Evolutionary conservation across 2,797 vertebrate species (phyloP), one percentile per base, ranked within the genome.

Genomic region (Rhinophrynus dorsalis): DNA sequence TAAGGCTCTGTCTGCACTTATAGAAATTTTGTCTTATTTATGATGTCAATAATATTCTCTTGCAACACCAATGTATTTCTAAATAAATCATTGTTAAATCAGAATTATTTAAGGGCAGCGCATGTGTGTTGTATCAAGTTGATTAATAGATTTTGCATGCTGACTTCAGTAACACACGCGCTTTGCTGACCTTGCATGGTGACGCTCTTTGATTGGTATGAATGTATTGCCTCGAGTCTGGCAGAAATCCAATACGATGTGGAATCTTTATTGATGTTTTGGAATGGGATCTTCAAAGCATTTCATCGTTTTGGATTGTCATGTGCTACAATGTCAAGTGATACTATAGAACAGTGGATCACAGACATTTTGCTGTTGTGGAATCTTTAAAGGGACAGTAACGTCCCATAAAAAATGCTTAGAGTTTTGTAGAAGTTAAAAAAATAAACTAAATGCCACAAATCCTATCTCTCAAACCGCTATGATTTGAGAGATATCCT

Each of bases 11-110:
- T 56, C 50, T 23, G 35, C 48, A 56, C 47, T 26, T 27, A 11
- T 11, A 13, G 30, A 6, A 4, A 40, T 35, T 17, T 12, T 24
- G n/a, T 13, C 17, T 32, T 32, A 54, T 52, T 68, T 68, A 59
- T 26, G 35, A 59, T 21, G 33, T 12, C 35, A 6, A 11, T 23
- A 23, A 50, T 30, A 42, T 30, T 60, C 12, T 55, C 35, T 30
- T 61, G 15, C n/a, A 55, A 23, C 11, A 20, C 15, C 12, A 20
- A 29, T 33, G n/a, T 45, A 45, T 10, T 24, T 12, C 35, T 33
- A 21, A 45, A 69, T 69, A 55, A 70, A 70, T 62, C 67, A 55
- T 42, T 18, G 1, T 11, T 24, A 52, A 27, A 15, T 9, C 13
- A 23, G 40, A 52, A 13, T 5, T 24, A 50, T 27, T 15, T 30